Conservation (phyloP, 1,140 invertebrate genomes). For the Geopemphigus sp. region DNA sequence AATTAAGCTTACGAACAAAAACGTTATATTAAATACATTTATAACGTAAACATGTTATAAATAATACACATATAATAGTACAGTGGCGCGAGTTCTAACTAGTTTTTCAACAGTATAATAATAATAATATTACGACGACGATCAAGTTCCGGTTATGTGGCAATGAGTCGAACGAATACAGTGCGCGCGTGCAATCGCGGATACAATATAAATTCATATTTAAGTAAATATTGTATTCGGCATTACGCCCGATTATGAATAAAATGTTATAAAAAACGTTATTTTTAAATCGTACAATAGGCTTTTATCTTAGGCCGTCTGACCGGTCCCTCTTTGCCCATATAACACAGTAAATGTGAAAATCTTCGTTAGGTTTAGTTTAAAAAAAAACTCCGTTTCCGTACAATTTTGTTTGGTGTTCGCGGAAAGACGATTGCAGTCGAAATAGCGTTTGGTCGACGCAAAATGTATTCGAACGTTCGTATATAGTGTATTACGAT, state of each 20-base stretch:
- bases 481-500: not conserved
- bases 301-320: too few relatives aligned
- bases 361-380: too few relatives aligned
- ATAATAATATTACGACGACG: not conserved
- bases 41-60: not conserved
- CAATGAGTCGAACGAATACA: conserved; percentile 16
- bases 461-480: conserved; percentile 2
- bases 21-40: not conserved
- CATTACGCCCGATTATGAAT: too few relatives aligned
- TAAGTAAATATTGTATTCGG: too few relatives aligned
- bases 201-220: too few relatives aligned
- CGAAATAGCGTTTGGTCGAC: not conserved
- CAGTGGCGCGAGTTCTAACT: not conserved
- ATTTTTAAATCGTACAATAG: too few relatives aligned
- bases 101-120: conserved; percentile 8
- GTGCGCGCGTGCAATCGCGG: not conserved
- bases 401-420: too few relatives aligned
- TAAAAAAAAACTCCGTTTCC: too few relatives aligned
- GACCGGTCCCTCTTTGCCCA: too few relatives aligned
- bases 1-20: not conserved
- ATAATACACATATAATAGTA: not conserved
- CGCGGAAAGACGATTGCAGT: conserved; percentile 15
- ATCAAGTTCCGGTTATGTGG: conserved; percentile 10
- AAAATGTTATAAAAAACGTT: too few relatives aligned
- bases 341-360: too few relatives aligned